phyloP scores from a whole-genome alignment of 1,140 invertebrate genomes.

The Lepidurus arcticus region DNA sequence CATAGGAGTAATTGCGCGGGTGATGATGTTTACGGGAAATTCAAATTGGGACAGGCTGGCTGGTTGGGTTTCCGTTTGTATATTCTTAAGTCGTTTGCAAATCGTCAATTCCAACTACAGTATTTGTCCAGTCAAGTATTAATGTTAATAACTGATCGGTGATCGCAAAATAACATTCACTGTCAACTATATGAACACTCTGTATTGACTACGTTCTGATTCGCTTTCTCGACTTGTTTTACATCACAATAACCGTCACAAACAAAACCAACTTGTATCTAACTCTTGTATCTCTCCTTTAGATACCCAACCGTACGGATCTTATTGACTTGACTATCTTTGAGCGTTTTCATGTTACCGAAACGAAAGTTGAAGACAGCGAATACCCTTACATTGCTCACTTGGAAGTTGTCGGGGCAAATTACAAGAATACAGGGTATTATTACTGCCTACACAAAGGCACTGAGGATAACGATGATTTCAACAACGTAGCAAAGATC shows the following conservation, averaged over 20 bases:
- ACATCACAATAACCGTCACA: too few species aligned
- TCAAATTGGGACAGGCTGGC: too few species aligned
- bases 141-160: too few species aligned
- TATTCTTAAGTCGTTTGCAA: too few species aligned
- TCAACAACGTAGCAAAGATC: not conserved
- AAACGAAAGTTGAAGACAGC: not conserved
- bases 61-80: too few species aligned
- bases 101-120: too few species aligned
- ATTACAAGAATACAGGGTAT: not conserved
- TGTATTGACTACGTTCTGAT: not conserved
- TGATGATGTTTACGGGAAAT: too few species aligned
- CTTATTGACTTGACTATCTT: not conserved
- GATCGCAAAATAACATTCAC: too few species aligned
- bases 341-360: not conserved
- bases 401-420: not conserved
- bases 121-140: too few species aligned
- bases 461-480: not conserved
- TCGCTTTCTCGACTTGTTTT: too few species aligned
- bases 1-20: not conserved
- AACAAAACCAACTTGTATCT: too few species aligned
- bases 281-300: not conserved
- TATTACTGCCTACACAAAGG: conserved; percentile 11
- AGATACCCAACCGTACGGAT: not conserved
- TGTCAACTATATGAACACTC: too few species aligned
- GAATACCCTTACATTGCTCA: not conserved